A percentile compares a stretch with the other conserved stretches of the same genome.
Evolutionary conservation across 1,140 invertebrate species (phyloP).

Genomic region (Cydia pomonella): DNA sequence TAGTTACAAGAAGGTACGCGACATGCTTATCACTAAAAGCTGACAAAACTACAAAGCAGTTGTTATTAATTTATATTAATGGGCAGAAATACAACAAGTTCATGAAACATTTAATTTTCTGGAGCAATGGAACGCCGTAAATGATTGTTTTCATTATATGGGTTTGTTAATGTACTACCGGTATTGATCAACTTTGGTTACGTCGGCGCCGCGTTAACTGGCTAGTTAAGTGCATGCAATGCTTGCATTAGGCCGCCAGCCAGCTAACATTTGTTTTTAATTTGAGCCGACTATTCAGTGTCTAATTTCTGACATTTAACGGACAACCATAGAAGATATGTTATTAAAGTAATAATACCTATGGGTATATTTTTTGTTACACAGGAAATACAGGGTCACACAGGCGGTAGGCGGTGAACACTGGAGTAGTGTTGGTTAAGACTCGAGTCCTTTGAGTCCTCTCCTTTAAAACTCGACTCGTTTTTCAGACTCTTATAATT

Average conservation of each 20-base stretch:
- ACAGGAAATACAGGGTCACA: too few species aligned
- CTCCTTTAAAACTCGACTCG: too few species aligned
- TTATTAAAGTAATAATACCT: not conserved
- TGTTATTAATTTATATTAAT: too few species aligned
- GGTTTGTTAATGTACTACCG: slow-evolving; percentile 9
- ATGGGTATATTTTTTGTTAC: too few species aligned
- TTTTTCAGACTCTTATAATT: too few species aligned
- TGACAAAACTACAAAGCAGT: too few species aligned
- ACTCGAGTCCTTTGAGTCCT: too few species aligned
- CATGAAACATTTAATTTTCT: not conserved
- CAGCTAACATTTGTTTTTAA: slow-evolving; percentile 26
- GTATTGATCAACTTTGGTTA: slow-evolving; percentile 22
- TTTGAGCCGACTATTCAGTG: not conserved
- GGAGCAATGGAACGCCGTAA: not conserved
- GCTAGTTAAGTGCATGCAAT: slow-evolving; percentile 25
- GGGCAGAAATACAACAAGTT: too few species aligned
- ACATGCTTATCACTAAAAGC: too few species aligned
- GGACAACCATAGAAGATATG: not conserved
- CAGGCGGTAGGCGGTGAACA: too few species aligned
- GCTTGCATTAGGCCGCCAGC: slow-evolving; percentile 21
- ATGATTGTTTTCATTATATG: not conserved
- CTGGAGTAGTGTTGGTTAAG: too few species aligned
- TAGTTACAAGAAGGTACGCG: too few species aligned
- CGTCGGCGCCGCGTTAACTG: slow-evolving; percentile 16
- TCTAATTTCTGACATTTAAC: not conserved